phyloP scores from a whole-genome alignment of 2,797 vertebrate genomes.

The Ammospiza maritima region DNA sequence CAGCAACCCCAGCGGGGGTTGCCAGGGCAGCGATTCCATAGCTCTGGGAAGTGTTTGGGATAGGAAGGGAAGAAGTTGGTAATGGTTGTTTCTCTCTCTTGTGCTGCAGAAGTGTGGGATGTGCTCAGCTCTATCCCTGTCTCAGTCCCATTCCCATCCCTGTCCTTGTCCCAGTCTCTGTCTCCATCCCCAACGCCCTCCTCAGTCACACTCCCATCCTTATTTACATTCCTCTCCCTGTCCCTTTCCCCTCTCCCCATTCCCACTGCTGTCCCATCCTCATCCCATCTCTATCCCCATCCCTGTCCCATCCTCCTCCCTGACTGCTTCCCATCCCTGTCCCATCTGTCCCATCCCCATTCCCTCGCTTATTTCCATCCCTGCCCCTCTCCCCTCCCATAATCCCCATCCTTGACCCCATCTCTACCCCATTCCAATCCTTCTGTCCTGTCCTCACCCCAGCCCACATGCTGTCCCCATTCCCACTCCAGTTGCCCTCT shows the following conservation, averaged over 20 bases:
- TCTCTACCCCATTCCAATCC: background rate
- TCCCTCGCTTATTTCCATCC: background rate
- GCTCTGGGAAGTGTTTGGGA: background rate
- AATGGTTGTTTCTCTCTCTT: background rate
- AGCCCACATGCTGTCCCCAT: background rate
- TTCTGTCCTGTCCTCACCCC: background rate
- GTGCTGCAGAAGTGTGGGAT: background rate
- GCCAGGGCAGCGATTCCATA: accelerated
- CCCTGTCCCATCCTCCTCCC: background rate
- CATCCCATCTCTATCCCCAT: too few relatives aligned
- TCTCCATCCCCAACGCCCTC: too few relatives aligned
- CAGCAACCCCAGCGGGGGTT: accelerated
- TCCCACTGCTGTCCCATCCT: too few relatives aligned
- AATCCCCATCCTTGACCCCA: background rate
- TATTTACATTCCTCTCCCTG: too few relatives aligned
- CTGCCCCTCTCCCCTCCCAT: background rate
- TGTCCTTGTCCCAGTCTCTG: too few relatives aligned
- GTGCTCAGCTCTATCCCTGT: background rate
- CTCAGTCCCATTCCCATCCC: too few relatives aligned
- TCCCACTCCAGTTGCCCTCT: background rate
- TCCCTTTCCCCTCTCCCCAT: background rate
- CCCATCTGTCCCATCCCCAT: too few relatives aligned
- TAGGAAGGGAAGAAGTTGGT: background rate
- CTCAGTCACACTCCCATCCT: background rate
- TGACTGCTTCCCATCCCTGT: too few relatives aligned